Percentiles rank a stretch among this genome's conserved stretches.
phyloP scores from a whole-genome alignment of 2,888 invertebrate species.

The Hypselothyrea guttata region DNA sequence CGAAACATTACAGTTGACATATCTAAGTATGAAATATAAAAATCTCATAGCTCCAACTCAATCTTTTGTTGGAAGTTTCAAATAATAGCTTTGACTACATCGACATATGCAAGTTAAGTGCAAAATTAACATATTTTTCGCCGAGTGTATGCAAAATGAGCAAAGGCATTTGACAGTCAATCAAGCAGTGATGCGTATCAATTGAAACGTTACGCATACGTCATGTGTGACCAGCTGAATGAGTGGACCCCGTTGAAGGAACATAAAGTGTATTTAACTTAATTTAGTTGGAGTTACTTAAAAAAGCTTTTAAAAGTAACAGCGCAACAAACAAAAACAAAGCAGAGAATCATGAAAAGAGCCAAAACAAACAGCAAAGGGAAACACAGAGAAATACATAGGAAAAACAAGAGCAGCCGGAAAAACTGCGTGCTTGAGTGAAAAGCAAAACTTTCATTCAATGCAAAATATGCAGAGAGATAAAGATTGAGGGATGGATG shows the following conservation, averaged over 20 bases:
- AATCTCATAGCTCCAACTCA: too few relatives aligned
- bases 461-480: conserved; percentile 1
- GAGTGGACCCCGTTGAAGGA: background rate
- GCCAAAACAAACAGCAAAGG: background rate
- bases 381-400: conserved; percentile 1
- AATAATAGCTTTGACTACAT: too few relatives aligned
- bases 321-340: conserved; percentile 14
- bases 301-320: conserved; percentile 74
- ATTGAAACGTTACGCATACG: conserved; percentile 27
- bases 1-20: too few relatives aligned
- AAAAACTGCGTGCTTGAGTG: conserved; percentile 11
- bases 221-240: conserved; percentile 17
- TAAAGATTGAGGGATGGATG: too few relatives aligned
- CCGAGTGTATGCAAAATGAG: background rate
- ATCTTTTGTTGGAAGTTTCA: too few relatives aligned
- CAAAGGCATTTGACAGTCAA: background rate
- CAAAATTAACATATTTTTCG: background rate
- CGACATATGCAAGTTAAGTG: too few relatives aligned
- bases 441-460: conserved; percentile 34
- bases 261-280: conserved; percentile 62
- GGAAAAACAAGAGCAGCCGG: background rate
- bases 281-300: conserved; percentile 73
- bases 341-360: conserved; percentile 7
- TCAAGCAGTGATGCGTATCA: conserved; percentile 3
- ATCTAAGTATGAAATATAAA: too few relatives aligned